Evolutionary conservation across 2,113 vertebrate genomes (phyloP).

Genomic region (Chelonoidis abingdonii): DNA sequence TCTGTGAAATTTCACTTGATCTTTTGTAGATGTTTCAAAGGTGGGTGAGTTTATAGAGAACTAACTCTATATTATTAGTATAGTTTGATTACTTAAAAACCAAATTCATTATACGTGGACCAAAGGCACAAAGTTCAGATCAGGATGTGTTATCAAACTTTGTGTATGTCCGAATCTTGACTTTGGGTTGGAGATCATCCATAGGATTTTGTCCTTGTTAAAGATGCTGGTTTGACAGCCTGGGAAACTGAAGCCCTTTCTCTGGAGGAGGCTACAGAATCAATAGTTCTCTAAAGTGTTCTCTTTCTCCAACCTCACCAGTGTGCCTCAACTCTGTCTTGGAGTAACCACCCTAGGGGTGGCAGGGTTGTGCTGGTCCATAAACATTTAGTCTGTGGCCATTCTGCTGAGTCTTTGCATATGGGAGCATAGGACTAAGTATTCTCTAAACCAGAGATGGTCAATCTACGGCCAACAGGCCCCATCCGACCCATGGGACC

Average conservation of each 20-base stretch:
- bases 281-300: background rate
- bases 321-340: background rate
- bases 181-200: background rate
- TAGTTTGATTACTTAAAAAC: background rate
- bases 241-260: background rate
- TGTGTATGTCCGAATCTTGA: background rate
- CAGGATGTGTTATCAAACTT: background rate
- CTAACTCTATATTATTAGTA: slow-evolving; percentile 45
- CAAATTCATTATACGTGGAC: background rate
- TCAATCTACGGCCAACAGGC: too few species aligned
- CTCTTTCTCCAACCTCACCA: background rate
- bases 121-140: background rate
- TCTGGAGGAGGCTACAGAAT: background rate
- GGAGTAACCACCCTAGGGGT: background rate
- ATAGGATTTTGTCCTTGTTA: background rate
- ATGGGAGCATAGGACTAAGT: background rate
- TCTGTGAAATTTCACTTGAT: slow-evolving; percentile 67
- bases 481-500: too few species aligned
- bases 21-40: slow-evolving; percentile 64
- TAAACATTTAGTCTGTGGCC: background rate
- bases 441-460: too few species aligned
- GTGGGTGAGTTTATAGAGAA: slow-evolving; percentile 3
- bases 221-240: rapidly evolving
- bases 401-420: background rate
- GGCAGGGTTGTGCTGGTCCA: background rate